These are phyloP conservation scores for Cephus spinipes DNA, from an alignment of 2,888 invertebrate species.

Conservation along the genomic window DNA sequence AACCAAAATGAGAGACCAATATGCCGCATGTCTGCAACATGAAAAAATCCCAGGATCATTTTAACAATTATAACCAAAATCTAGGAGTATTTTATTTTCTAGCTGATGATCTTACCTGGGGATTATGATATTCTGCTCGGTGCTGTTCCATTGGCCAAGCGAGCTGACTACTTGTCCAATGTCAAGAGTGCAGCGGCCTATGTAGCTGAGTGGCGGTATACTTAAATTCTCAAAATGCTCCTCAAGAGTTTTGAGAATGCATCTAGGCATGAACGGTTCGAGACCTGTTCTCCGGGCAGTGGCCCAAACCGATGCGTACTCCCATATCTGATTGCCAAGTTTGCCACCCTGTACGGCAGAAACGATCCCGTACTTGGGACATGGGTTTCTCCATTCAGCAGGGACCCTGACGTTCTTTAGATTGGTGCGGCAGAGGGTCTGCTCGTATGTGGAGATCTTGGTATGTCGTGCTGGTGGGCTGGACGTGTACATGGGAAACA, in stretches of 20 bases:
- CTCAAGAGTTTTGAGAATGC: constrained; percentile 69
- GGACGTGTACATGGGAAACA: constrained; percentile 71
- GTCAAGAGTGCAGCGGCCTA: constrained; percentile 69
- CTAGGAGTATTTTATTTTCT: neutral
- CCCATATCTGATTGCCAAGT: constrained; percentile 64
- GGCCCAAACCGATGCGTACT: constrained; percentile 64
- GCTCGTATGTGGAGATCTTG: constrained; percentile 70
- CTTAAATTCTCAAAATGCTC: constrained; percentile 70
- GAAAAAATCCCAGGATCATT: neutral
- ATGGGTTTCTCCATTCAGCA: constrained; percentile 59
- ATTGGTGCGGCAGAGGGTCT: constrained; percentile 69
- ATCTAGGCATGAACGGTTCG: constrained; percentile 61
- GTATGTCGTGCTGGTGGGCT: constrained; percentile 60
- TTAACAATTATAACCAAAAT: neutral
- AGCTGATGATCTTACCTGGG: constrained; percentile 57
- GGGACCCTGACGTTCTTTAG: constrained; percentile 61
- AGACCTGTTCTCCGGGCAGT: constrained; percentile 61
- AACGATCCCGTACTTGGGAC: constrained; percentile 59
- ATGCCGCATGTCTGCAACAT: constrained; percentile 64
- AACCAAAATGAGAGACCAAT: constrained; percentile 70
- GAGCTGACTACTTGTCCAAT: constrained; percentile 68
- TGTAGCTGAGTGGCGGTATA: constrained; percentile 70
- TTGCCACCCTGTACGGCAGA: constrained; percentile 61
- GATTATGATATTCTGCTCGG: constrained; percentile 71
- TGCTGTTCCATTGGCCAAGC: constrained; percentile 70